These are phyloP conservation scores for Andrena haemorrhoa DNA, from an alignment of 2,888 invertebrate genomes.

Conservation along the genomic window DNA sequence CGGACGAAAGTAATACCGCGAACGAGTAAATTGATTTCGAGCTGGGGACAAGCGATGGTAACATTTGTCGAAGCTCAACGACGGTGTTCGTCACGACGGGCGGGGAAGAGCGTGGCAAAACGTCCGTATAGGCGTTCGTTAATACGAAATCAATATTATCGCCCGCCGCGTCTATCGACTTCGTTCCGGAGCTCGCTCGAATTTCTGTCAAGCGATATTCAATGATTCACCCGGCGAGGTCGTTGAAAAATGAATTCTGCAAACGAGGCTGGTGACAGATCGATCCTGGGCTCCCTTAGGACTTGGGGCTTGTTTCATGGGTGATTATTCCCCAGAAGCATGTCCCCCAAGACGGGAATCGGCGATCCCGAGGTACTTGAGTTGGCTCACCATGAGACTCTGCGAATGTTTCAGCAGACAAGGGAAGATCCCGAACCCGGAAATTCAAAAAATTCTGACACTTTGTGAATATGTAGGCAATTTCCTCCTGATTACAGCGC, in stretches of 20 bases:
- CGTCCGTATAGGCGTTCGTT: conserved; percentile 63
- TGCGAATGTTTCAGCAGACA: no score
- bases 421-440: no score
- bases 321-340: no score
- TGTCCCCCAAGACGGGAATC: no score
- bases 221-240: not conserved
- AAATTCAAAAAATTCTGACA: no score
- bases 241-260: conserved; percentile 17
- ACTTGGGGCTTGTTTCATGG: no score
- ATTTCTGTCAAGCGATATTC: conserved; percentile 20
- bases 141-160: conserved; percentile 70
- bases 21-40: conserved; percentile 70
- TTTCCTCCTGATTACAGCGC: no score
- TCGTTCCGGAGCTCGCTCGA: conserved; percentile 38
- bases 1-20: conserved; percentile 67
- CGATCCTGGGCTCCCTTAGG: not conserved
- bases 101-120: conserved; percentile 51
- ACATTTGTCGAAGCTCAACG: conserved; percentile 64
- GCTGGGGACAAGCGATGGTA: conserved; percentile 64
- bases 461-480: no score
- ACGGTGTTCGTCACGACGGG: conserved; percentile 49
- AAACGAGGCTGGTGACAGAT: conserved; percentile 2
- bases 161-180: conserved; percentile 46
- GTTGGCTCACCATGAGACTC: no score
- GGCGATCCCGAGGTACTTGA: no score